phyloP scores from a whole-genome alignment of 2,888 invertebrate genomes.

The Drosophila tanythrix region DNA sequence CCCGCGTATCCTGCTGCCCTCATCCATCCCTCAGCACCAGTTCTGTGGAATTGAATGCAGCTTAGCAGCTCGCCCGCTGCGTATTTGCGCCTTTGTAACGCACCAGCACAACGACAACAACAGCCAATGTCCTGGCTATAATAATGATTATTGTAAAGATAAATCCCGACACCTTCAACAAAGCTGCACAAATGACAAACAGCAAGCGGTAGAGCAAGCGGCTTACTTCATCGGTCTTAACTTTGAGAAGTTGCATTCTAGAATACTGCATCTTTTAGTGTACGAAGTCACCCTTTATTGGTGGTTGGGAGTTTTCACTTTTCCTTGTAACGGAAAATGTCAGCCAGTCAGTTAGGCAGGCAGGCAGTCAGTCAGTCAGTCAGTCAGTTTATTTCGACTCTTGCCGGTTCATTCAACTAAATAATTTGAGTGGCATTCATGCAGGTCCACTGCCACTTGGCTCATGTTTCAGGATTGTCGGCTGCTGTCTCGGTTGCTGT shows the following conservation, averaged over 20 bases:
- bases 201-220: constrained; percentile 52
- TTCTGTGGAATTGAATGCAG: constrained; percentile 66
- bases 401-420: constrained; percentile 82
- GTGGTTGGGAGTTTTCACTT: constrained; percentile 26
- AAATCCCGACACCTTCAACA: constrained; percentile 84
- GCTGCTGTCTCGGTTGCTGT: constrained; percentile 26
- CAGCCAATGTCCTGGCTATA: constrained; percentile 59
- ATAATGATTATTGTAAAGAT: constrained; percentile 83
- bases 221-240: constrained; percentile 30
- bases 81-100: constrained; percentile 72
- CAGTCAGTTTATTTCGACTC: constrained; percentile 71
- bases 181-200: constrained; percentile 82
- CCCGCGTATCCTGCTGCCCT: constrained; percentile 30
- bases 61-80: constrained; percentile 76
- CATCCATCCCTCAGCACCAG: constrained; percentile 55
- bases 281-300: constrained; percentile 24
- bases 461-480: constrained; percentile 76
- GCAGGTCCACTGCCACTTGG: constrained; percentile 76
- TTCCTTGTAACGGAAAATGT: constrained; percentile 73
- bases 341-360: constrained; percentile 44
- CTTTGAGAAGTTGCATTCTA: constrained; percentile 50
- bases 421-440: constrained; percentile 83
- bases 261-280: constrained; percentile 29
- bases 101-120: constrained; percentile 46
- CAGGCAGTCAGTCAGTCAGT: constrained; percentile 54